These are phyloP conservation scores for Ginglymostoma cirratum DNA, from an alignment of 2,113 vertebrate genomes.

Conservation along the genomic window DNA sequence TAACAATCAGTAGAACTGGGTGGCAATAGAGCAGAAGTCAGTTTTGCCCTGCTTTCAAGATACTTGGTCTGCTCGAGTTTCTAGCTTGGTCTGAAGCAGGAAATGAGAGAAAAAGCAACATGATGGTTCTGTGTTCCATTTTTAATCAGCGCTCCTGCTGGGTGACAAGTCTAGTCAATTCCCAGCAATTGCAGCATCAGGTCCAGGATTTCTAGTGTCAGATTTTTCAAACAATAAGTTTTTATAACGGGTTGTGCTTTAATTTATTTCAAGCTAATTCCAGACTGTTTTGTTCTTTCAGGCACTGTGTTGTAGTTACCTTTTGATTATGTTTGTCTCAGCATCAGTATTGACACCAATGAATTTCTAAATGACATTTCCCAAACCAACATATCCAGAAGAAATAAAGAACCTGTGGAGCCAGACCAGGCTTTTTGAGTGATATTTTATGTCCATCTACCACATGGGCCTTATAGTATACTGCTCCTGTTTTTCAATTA, in stretches of 20 bases:
- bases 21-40: neutral
- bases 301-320: neutral
- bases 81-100: neutral
- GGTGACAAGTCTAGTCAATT: neutral
- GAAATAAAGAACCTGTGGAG: neutral
- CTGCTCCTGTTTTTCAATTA: neutral
- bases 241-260: neutral
- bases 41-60: neutral
- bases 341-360: neutral
- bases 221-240: neutral
- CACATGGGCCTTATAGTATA: neutral
- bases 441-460: neutral
- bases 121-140: neutral
- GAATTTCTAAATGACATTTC: neutral
- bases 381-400: neutral
- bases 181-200: neutral
- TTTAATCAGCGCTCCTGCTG: neutral
- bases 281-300: neutral
- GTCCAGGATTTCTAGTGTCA: neutral
- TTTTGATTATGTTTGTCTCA: neutral
- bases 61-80: neutral
- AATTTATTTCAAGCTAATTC: neutral
- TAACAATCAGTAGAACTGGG: neutral
- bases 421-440: neutral
- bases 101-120: neutral